Evolutionary conservation across 2,888 invertebrate genomes (phyloP).

Genomic region (Metellina segmentata): DNA sequence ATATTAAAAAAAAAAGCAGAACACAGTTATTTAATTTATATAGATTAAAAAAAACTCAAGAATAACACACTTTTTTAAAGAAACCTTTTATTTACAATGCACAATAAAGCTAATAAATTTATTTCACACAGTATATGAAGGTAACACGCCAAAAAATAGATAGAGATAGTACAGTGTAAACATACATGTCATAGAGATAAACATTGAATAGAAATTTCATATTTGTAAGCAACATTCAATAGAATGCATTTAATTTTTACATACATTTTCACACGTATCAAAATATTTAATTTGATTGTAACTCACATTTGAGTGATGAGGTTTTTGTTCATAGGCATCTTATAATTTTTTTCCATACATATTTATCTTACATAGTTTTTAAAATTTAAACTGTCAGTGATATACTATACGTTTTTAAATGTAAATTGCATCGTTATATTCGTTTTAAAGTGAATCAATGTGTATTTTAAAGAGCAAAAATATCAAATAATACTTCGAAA

Average conservation of each 20-base stretch:
- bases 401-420: no score
- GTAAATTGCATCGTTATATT: no score
- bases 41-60: no score
- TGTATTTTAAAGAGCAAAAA: no score
- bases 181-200: slow-evolving; percentile 45
- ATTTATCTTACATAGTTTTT: no score
- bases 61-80: not conserved
- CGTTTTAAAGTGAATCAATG: no score
- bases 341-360: not conserved
- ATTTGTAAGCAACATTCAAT: slow-evolving; percentile 45
- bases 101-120: slow-evolving; percentile 34
- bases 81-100: slow-evolving; percentile 72
- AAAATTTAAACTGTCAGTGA: no score
- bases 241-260: slow-evolving; percentile 9
- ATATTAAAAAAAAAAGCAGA: no score
- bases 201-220: slow-evolving; percentile 35
- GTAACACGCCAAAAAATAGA: slow-evolving; percentile 46
- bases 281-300: slow-evolving; percentile 74
- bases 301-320: slow-evolving; percentile 52
- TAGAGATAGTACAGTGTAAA: slow-evolving; percentile 40
- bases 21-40: no score
- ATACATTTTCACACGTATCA: slow-evolving; percentile 55
- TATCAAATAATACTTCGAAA: no score
- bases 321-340: not conserved
- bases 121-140: slow-evolving; percentile 29